phyloP scores from a whole-genome alignment of 2,113 vertebrate species.

The Toxotes chatareus region DNA sequence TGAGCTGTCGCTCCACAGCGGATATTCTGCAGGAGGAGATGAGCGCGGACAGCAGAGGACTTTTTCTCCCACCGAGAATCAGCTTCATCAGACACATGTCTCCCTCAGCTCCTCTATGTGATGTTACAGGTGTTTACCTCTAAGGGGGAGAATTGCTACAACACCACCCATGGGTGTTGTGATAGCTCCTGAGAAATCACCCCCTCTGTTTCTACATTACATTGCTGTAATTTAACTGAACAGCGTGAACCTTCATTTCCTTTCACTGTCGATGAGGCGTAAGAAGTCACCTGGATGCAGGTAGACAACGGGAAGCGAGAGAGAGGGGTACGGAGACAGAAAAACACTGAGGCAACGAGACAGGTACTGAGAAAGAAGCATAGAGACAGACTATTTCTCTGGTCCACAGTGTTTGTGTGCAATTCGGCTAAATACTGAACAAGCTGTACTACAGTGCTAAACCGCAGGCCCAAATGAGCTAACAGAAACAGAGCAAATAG shows the following conservation, averaged over 20 bases:
- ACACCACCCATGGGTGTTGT: slow-evolving; percentile 1
- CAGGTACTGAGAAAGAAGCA: neutral
- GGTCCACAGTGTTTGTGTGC: slow-evolving; percentile 28
- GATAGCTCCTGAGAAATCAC: neutral
- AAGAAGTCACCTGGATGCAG: slow-evolving; percentile 20
- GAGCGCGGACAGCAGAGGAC: slow-evolving; percentile 22
- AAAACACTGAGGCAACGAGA: neutral
- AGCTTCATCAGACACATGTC: neutral
- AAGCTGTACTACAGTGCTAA: neutral
- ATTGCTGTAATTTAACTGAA: slow-evolving; percentile 27
- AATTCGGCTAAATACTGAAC: neutral
- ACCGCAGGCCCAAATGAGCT: neutral
- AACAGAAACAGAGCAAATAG: neutral
- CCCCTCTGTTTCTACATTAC: neutral
- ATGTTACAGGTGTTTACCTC: slow-evolving; percentile 32
- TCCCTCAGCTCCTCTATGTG: neutral
- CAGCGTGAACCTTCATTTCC: slow-evolving; percentile 16
- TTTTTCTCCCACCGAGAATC: slow-evolving; percentile 10
- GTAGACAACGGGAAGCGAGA: neutral
- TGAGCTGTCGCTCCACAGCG: slow-evolving; percentile 11
- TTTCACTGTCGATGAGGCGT: slow-evolving; percentile 2
- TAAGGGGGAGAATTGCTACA: neutral
- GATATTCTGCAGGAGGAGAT: slow-evolving; percentile 19
- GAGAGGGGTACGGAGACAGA: neutral
- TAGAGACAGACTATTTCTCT: slow-evolving; percentile 16